phyloP scores from a whole-genome alignment of 1,140 invertebrate species.

The Ceratosolen solmsi region DNA sequence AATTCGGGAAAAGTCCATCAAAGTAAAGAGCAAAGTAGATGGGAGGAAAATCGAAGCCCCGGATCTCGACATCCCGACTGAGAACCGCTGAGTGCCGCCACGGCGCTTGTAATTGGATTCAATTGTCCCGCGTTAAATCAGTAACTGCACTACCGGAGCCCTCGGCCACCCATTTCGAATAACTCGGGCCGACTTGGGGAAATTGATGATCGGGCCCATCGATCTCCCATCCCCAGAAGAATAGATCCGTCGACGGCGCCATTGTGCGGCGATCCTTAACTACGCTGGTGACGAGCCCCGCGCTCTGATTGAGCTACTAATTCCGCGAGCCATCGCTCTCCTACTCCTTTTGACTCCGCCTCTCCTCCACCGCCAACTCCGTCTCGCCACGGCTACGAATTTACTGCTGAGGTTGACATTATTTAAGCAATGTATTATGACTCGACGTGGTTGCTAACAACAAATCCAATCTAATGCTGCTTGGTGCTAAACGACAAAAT shows the following conservation, averaged over 20 bases:
- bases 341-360: not conserved
- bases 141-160: constrained; percentile 64
- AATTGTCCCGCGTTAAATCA: constrained; percentile 74
- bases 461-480: no score
- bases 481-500: no score
- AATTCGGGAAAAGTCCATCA: constrained; percentile 28
- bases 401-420: no score
- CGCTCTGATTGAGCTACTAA: not conserved
- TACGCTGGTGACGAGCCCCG: not conserved
- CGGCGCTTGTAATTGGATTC: constrained; percentile 73
- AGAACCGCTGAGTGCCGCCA: constrained; percentile 56
- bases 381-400: no score
- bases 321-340: not conserved
- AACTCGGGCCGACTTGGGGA: constrained; percentile 55
- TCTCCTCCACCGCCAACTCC: not conserved
- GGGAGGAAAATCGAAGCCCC: not conserved
- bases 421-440: no score
- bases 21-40: not conserved
- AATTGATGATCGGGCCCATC: constrained; percentile 42
- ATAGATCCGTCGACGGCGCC: constrained; percentile 13
- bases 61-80: constrained; percentile 39
- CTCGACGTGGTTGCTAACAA: no score
- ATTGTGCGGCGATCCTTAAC: not conserved
- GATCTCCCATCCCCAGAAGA: not conserved
- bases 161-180: constrained; percentile 57